These are phyloP conservation scores for Fistularia commersonii DNA, from an alignment of 2,797 vertebrate genomes.

Conservation along the genomic window DNA sequence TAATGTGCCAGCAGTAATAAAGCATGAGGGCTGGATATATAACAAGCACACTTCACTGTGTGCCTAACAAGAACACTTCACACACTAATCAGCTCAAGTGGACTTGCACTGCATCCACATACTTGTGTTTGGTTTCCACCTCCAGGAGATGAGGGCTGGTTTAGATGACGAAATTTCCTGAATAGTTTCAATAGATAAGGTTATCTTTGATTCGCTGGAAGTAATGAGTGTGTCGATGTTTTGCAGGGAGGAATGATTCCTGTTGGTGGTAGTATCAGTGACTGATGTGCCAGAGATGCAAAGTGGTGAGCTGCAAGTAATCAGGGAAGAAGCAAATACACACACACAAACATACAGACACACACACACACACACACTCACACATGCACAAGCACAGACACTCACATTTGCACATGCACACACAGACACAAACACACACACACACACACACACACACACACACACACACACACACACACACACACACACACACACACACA, in stretches of 20 bases:
- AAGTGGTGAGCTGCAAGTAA: constrained; percentile 11
- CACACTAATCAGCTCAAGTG: constrained; percentile 65
- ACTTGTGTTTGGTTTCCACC: constrained; percentile 18
- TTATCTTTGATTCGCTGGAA: constrained; percentile 11
- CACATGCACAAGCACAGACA: constrained; percentile 43
- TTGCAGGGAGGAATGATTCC: not conserved
- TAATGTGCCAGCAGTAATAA: constrained; percentile 53
- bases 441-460: not conserved
- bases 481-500: not conserved
- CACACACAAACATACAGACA: constrained; percentile 72
- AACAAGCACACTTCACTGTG: constrained; percentile 63
- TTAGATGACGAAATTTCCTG: constrained; percentile 38
- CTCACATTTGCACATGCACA: too few species aligned
- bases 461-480: not conserved
- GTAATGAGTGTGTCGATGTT: constrained; percentile 6
- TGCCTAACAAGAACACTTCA: constrained; percentile 64
- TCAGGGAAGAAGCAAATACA: not conserved
- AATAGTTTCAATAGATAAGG: constrained; percentile 32
- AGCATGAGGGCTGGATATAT: constrained; percentile 54
- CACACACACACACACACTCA: constrained; percentile 56
- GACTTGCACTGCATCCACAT: constrained; percentile 44
- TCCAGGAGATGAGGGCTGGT: constrained; percentile 6
- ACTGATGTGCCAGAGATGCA: constrained; percentile 25
- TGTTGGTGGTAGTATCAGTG: constrained; percentile 4
- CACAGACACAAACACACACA: constrained; percentile 37